phyloP scores from a whole-genome alignment of 1,140 invertebrate species.

The Drosophila asahinai region DNA sequence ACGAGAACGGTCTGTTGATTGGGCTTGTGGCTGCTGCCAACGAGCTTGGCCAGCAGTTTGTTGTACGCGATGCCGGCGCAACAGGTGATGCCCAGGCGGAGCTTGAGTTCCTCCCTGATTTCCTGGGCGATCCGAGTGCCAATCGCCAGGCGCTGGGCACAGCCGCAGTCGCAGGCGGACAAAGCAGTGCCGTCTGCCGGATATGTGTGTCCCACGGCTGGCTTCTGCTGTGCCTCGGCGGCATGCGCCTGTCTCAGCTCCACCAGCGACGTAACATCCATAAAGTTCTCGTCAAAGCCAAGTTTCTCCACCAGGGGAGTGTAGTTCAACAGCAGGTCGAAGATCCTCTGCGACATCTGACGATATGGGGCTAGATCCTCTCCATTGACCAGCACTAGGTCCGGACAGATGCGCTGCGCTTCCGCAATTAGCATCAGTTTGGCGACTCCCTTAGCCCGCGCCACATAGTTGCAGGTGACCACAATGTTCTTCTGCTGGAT shows the following conservation, averaged over 20 bases:
- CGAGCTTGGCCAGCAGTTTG: slow-evolving; percentile 93
- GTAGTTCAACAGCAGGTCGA: slow-evolving; percentile 88
- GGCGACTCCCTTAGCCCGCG: slow-evolving; percentile 89
- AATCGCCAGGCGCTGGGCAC: slow-evolving; percentile 88
- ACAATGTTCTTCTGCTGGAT: slow-evolving; percentile 93
- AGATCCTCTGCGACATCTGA: slow-evolving; percentile 89
- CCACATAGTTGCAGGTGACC: slow-evolving; percentile 92
- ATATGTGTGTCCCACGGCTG: slow-evolving; percentile 87
- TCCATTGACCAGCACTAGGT: slow-evolving; percentile 89
- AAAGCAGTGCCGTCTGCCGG: slow-evolving; percentile 84
- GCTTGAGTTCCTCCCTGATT: slow-evolving; percentile 88
- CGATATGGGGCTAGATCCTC: slow-evolving; percentile 92
- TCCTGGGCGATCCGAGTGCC: slow-evolving; percentile 90
- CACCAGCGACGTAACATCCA: slow-evolving; percentile 90
- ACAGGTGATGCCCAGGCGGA: slow-evolving; percentile 90
- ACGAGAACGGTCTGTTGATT: slow-evolving; percentile 93
- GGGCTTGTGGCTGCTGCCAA: slow-evolving; percentile 90
- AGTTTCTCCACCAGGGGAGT: slow-evolving; percentile 90
- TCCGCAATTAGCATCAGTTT: slow-evolving; percentile 91
- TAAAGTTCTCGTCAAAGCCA: slow-evolving; percentile 92
- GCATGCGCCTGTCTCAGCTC: slow-evolving; percentile 84
- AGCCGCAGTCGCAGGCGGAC: slow-evolving; percentile 89
- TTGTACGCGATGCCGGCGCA: slow-evolving; percentile 94
- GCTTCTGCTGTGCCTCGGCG: slow-evolving; percentile 69
- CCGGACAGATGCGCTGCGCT: slow-evolving; percentile 89